Base-by-base conservation (phyloP, 1,140 invertebrate species). In the Amyelois transitella region DNA sequence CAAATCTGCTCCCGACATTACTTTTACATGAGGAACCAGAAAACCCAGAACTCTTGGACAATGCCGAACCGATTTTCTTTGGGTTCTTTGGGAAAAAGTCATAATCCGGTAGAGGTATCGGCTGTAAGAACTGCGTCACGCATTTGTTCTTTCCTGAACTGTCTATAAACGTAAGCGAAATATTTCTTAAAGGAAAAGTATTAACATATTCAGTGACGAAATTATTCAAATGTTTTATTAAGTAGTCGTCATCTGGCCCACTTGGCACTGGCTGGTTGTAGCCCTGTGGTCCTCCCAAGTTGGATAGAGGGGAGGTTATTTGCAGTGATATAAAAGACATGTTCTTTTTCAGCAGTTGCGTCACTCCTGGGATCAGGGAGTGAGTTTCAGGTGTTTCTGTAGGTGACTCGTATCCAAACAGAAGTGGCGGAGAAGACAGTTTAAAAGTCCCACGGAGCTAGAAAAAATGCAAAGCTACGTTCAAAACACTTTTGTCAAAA, bases 1-100 rank as follows among this genome's bases (percentile, higher is more conserved):
- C 64, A 28, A 24, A 69, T 22, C 57, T 72, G 38, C 64, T 73
- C 22, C 66, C 69, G 28, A 73, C 67, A 45, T 77, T 79, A 19
- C 72, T 80, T 50, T 66, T 79, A 6, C 81, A 82, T 2, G 77
- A 81, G 4, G 81, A 84, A 62, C 74, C 81, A 0, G 83, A 86
- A 51, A 72, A 44, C 6, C 64, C 70, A 1, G 81, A 86, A 56
- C 74, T 76, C 38, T 81, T 85, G 0, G 81, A 87, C 10, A 76
- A 3, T 4, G 78, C 77, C 0, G 85, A 84, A 51, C 72, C 79
- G 19, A 54, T 70, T 50, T 38, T 53, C n/a, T 76, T 82, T 0
- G 74, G 69, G 54, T 83, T 74, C 64, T 68, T 74, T 10, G 78
- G 75, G 50, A 76, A 74, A 44, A 51, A 74, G 25, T 78, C 75